Evolutionary conservation across 2,113 vertebrate genomes (phyloP), one percentile per base, ranked within the genome.

Genomic region (Salvator merianae): DNA sequence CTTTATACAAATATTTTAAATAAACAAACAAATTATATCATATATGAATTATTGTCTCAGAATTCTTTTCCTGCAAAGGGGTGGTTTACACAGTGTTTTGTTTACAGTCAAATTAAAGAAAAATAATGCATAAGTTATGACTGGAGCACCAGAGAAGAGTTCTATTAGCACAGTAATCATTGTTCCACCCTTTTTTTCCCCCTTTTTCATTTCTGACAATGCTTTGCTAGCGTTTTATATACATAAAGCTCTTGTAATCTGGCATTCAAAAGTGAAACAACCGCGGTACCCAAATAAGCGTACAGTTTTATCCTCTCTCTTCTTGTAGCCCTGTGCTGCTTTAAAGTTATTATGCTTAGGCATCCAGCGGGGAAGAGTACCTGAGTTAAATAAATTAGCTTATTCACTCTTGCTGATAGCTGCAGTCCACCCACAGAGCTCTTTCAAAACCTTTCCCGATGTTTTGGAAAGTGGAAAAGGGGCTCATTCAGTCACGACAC

Each of bases 391-490:
- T 94, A 91, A 28, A 34, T 87, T 59, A 72, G 88, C 89, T 92
- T 94, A 94, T 95, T 96, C 95, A 90, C 91, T 95, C 95, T 94
- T 93, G 92, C 94, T 93, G 96, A 96, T 96, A 96, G 94, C 89
- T 93, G 94, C 94, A 87, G 89, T 93, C 91, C 93, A 91, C 95
- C 93, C 94, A 94, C 91, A 90, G 92, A 93, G 93, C 75, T 82
- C 87, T 94, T 96, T 95, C 92, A 94, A 93, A 91, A 89, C 90
- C 86, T 87, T 69, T 89, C 68, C n/a, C 88, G 89, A 90, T 93
- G 92, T 94, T 95, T 95, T 94, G 94, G 93, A 94, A 95, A 94
- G 92, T 91, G 96, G 95, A 96, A 95, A 97, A 96, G 95, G 93
- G 91, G 90, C 92, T 94, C 93, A 96, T 96, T 96, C 92, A 97